Evolutionary conservation across 2,797 vertebrate genomes (phyloP), one percentile per base, ranked within the genome.

Genomic region (Ataeniobius toweri): DNA sequence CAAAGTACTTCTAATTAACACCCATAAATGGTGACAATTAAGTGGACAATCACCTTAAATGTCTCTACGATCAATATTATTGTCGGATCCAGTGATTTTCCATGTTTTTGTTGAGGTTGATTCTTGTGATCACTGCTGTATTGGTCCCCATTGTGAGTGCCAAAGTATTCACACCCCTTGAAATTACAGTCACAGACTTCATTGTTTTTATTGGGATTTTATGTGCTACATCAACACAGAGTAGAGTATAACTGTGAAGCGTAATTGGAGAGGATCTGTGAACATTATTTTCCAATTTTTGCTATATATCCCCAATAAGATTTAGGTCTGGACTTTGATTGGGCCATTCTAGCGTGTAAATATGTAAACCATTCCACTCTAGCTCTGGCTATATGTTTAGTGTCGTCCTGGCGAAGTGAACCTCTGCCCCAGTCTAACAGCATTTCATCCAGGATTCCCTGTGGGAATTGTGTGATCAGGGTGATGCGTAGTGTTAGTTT

Each of bases 1-100:
- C 48, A 3, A 46, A 48, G 13, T 69, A 8, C 22, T n/a, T n/a
- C 65, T 44, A 68, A 44, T n/a, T 44, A 39, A 36, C 63, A 4
- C 31, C 61, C 61, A 10, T 39, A 22, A 20, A 24, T 4, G 13
- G 12, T 28, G 24, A 46, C 67, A n/a, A 10, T n/a, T 48, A n/a
- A 69, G 44, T 44, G 67, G 67, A 69, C 67, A 69, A 69, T 69
- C 67, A 46, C 41, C 67, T 26, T 69, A n/a, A 14, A 69, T 48
- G 26, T 69, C 44, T n/a, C 65, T 26, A 68, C 39, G 6, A 44
- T 44, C 65, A n/a, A 68, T 44, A 24, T 67, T 22, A 24, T 14
- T n/a, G 24, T 46, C 2, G 1, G 67, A 3, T 69, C 13, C 13
- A 13, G 67, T 46, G 44, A 2, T 1, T 69, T 26, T 48, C 22